Evolutionary conservation across 2,797 vertebrate species (phyloP), one percentile per base, ranked within the genome.

Genomic region (Anniella stebbinsi): DNA sequence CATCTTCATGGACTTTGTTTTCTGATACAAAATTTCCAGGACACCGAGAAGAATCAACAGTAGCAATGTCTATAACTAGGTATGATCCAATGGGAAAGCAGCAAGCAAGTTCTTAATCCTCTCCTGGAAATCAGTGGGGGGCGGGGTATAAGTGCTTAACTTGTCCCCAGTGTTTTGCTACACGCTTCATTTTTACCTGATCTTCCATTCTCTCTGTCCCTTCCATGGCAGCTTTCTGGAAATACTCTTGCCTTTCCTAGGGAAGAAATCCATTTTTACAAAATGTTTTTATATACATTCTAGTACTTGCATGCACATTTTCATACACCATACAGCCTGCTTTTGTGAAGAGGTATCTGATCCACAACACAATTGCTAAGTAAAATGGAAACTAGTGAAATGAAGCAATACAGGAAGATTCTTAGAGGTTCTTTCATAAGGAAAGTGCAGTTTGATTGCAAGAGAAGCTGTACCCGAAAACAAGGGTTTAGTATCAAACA

Each of bases 191-290:
- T 57, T 94, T 96, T 97, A 97, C 97, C 97, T 97, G 96, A 94
- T 97, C 97, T 94, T 97, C 97, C 96, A 97, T 95, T 96, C 97
- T 97, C 91, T 97, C 97, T 0, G 96, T 95, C 88, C 97, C 97
- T 95, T 97, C 97, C 93, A 97, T 93, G 57, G 97, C 91, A 93
- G 97, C 97, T 95, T 97, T 97, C 96, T 97, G 97, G 91, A 97
- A 95, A 93, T 95, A 96, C 95, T 97, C 97, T 95, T 97, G 97
- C 87, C 97, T 97, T 95, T 97, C 97, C 97, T 97, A 93, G 94
- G 91, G 75, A 93, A 97, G 90, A 96, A 96, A 95, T 86, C 89
- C 90, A 87, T 78, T 90, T 86, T 63, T 2, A 84, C 5, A 41
- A 33, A 36, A 41, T 80, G 93, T 36, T 72, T 9, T 54, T 72